These are phyloP conservation scores for Falco naumanni DNA, from an alignment of 2,797 vertebrate species.

Conservation along the genomic window DNA sequence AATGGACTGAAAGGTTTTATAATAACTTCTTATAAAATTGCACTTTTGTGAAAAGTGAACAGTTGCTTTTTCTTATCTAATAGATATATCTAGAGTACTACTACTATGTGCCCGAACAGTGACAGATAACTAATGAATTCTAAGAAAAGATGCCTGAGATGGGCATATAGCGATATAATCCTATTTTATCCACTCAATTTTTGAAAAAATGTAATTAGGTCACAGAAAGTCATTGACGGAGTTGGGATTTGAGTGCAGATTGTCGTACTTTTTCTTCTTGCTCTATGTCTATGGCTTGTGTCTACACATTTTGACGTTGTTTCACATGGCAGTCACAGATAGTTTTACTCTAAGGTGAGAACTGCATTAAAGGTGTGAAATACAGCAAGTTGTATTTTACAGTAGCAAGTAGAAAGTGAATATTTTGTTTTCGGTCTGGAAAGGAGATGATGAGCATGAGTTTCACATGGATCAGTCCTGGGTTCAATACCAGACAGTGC, in stretches of 20 bases:
- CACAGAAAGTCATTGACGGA: neutral
- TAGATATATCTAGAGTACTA: neutral
- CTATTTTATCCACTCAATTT: neutral
- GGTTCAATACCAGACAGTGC: neutral
- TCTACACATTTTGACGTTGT: neutral
- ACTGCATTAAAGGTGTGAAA: neutral
- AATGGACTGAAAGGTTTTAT: conserved; percentile 37
- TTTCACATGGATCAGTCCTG: neutral
- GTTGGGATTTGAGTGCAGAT: neutral
- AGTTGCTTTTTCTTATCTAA: neutral
- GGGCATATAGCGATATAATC: neutral
- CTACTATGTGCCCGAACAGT: neutral
- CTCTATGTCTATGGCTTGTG: neutral
- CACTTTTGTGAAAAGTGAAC: neutral
- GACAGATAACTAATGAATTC: neutral
- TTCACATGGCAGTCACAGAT: neutral
- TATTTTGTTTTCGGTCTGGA: neutral
- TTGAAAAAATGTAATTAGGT: neutral
- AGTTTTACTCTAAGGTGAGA: neutral
- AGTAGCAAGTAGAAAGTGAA: neutral
- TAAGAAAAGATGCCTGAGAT: neutral
- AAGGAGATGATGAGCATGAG: neutral
- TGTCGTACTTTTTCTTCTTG: neutral
- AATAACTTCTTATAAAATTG: conserved; percentile 9
- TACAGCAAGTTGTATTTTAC: neutral